Evolutionary conservation across 2,797 vertebrate species (phyloP), one percentile per base, ranked within the genome.

Genomic region (Pangasius sanitwongsei): DNA sequence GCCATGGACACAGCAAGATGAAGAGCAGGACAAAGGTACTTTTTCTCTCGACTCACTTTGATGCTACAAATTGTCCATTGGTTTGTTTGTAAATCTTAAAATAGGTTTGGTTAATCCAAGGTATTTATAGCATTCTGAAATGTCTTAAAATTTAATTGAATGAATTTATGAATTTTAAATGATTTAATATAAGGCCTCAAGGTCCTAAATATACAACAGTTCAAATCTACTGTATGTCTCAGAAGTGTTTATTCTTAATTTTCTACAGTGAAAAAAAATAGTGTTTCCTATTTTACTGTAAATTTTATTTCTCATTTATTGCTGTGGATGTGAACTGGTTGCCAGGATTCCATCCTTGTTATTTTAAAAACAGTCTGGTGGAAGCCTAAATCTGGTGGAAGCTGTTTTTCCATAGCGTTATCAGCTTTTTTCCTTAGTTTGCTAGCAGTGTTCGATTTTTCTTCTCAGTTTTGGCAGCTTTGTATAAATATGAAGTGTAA

Each of bases 21-120:
- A 93, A 91, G 90, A 90, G 28, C 91, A 92, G 25, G 89, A 91
- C 28, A 80, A 90, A 92, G 95, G 95, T 96, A 90, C 69, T 15
- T 65, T 28, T 65, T 63, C 34, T 63, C 37, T 61, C n/a, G 31
- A 53, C 31, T 59, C n/a, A 80, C 44, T 55, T 37, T 12, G 8
- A 25, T 80, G 74, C 7, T 63, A n/a, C 15, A 44, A 25, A 34
- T 80, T 77, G 18, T 23, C 31, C 8, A 0, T 80, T 65, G 7
- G 34, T 23, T 65, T 57, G 34, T 44, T 57, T 63, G 70, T 48
- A 50, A 44, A 50, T 67, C 44, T 31, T 84, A 53, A 69, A 67
- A 69, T 28, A 28, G 23, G 37, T 13, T 69, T 67, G 15, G 28
- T 23, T 34, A 34, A 70, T 69, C 11, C 16, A 31, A 9, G 25